Base-by-base conservation (phyloP, 2,888 invertebrate species). In the Polydrusus pterygomalis region DNA sequence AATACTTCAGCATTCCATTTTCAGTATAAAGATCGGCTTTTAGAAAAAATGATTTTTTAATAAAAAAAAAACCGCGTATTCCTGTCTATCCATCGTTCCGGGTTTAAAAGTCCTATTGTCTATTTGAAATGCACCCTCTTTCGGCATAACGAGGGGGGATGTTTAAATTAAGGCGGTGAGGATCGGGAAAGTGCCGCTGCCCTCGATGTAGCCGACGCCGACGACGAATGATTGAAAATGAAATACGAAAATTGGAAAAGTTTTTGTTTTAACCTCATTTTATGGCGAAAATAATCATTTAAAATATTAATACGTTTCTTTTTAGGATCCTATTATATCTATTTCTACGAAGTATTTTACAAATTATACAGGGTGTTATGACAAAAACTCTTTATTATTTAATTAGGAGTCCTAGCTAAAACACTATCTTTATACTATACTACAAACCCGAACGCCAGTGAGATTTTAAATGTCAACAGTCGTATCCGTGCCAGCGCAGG, bases 101-200 rank as follows among this genome's bases (percentile, higher is more conserved):
- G 45, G 30, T 69, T 40, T 43, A 17, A 68, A 17, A 58, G 47
- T 71, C 70, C 64, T 71, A 60, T 64, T 73, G 56, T 73, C 72
- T 73, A 65, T 54, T 73, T 67, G 64, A 73, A 73, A 73, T 73
- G 58, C 72, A 73, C 65, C 72, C 65, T 65, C 67, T 56, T 45
- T 25, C 54, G 40, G 62, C 45, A 38, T 73, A 73, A 67, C 72
- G 64, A 73, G 72, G 43, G 49, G 20, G 56, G 72, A 65, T 64
- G 64, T 65, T 73, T 73, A 73, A 56, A 67, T 73, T 73, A 73
- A 58, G 49, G 38, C 17, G 7, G 38, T n/a, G 17, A 6, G 51
- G 51, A 40, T 20, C 10, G 60, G 62, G 47, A 51, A 38, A 60
- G 38, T 6, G 20, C 13, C 17, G 68, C 38, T 15, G 18, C 34